Conservation (phyloP, 2,797 vertebrate genomes). For the Micrastur ruficollis region DNA sequence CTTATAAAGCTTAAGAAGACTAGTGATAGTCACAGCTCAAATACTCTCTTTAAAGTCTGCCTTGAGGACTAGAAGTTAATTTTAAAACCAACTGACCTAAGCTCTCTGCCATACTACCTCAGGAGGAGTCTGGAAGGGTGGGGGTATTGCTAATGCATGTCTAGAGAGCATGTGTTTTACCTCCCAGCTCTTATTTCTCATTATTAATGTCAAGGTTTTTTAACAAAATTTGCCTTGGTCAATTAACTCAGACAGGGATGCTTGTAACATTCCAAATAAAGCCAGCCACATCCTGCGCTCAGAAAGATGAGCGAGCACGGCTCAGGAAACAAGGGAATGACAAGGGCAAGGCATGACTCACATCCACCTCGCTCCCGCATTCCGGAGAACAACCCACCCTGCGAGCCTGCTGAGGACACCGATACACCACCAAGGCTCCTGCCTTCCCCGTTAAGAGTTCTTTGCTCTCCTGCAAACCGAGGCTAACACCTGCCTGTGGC, state of each 20-base stretch:
- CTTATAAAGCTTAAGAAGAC: neutral
- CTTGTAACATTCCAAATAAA: constrained; percentile 66
- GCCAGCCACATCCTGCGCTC: constrained; percentile 47
- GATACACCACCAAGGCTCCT: neutral
- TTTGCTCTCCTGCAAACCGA: neutral
- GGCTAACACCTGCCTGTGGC: neutral
- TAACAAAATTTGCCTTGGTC: constrained; percentile 72
- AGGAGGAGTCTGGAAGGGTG: constrained; percentile 21
- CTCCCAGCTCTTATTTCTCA: constrained; percentile 59
- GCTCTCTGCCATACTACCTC: constrained; percentile 38
- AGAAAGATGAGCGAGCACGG: neutral
- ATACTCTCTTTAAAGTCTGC: constrained; percentile 42
- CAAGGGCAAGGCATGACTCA: constrained; percentile 34
- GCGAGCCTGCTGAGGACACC: neutral
- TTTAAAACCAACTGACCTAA: constrained; percentile 69
- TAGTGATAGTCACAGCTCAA: constrained; percentile 12
- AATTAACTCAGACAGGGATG: constrained; percentile 61
- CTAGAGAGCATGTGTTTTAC: constrained; percentile 29
- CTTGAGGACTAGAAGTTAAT: constrained; percentile 65
- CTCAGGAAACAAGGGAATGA: constrained; percentile 25
- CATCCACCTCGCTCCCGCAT: neutral
- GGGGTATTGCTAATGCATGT: constrained; percentile 14
- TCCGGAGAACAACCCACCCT: neutral
- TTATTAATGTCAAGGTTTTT: constrained; percentile 69
- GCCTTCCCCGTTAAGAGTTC: neutral